Base-by-base conservation (phyloP, 92 coral and sea anemone species). In the Blastomussa wellsi region DNA sequence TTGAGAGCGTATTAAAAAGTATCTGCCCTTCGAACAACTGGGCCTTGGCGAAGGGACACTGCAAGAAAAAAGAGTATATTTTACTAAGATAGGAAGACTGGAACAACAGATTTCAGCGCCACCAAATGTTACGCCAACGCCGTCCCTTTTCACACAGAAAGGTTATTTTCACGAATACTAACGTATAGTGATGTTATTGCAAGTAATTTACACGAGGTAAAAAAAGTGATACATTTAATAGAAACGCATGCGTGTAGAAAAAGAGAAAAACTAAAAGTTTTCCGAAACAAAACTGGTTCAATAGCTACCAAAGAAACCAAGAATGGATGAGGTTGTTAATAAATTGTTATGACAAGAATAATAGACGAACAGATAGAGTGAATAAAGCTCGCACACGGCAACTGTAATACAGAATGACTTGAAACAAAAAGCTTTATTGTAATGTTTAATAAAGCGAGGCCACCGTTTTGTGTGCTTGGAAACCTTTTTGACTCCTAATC, bases 291-390 rank as follows among this genome's bases (percentile, higher is more conserved):
- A 62, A 62, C 24, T 24, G 1, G 12, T 12, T 57, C 29, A 1
- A 11, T 24, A 24, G 39, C 32, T 67, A 29, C 38, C 22, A 31
- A 32, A 67, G 20, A 20, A 35, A 20, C 7, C 7, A 26, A 9
- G n/a, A 35, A 32, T 33, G 7, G 16, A 32, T 33, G 4, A 68
- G 41, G 24, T 36, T 68, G 74, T 68, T 70, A 35, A 70, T 35
- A 33, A 70, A 70, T 70, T 70, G 75, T 70, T 70, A 38, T 70
- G 44, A 35, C 44, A 70, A 20, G 44, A 70, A 70, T 4, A 33
- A 37, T 37, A 70, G 26, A 29, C 14, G 35, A 0, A 35, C 48
- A 20, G 44, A 20, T 13, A 5, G 28, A 36, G 35, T 35, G n/a
- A 55, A 41, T 3, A 44, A 65, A 33, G 19, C 24, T 5, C 75